Conservation (phyloP, 2,888 invertebrate species). For the Glaucopsyche alexis region DNA sequence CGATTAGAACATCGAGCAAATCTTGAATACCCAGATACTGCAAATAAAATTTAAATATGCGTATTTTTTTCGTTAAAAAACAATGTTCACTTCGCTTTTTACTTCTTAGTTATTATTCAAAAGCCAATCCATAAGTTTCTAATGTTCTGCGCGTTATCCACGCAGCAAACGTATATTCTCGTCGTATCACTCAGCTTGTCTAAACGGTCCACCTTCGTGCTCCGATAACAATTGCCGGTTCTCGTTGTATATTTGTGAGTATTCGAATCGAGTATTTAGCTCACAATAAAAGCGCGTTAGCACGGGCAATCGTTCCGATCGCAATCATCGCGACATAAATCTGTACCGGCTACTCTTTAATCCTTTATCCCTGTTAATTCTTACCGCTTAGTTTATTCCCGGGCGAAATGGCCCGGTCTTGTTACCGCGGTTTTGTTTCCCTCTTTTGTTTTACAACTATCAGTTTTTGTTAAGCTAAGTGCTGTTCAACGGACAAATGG, state of each 20-base stretch:
- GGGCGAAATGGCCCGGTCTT: slow-evolving; percentile 73
- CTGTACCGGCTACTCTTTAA: slow-evolving; percentile 79
- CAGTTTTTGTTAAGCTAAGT: slow-evolving; percentile 79
- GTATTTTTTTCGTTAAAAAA: too few relatives aligned
- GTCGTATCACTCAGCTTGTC: slow-evolving; percentile 16
- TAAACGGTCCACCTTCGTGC: slow-evolving; percentile 9
- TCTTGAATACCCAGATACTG: too few relatives aligned
- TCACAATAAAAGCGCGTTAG: slow-evolving; percentile 59
- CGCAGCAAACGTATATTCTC: neutral
- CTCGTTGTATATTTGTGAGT: neutral
- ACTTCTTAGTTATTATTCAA: neutral
- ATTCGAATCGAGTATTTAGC: slow-evolving; percentile 34
- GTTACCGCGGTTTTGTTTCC: slow-evolving; percentile 66
- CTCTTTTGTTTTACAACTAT: slow-evolving; percentile 77
- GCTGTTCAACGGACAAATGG: slow-evolving; percentile 75
- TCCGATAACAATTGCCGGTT: slow-evolving; percentile 24
- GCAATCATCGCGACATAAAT: slow-evolving; percentile 78
- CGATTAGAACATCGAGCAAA: too few relatives aligned
- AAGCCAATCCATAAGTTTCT: neutral
- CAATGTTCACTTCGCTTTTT: too few relatives aligned
- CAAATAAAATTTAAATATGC: too few relatives aligned
- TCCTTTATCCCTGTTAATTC: slow-evolving; percentile 79
- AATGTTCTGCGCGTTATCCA: neutral
- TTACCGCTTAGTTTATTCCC: slow-evolving; percentile 79
- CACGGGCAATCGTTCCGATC: slow-evolving; percentile 71